phyloP scores from a whole-genome alignment of 2,888 invertebrate genomes.

The Lasius platythorax region DNA sequence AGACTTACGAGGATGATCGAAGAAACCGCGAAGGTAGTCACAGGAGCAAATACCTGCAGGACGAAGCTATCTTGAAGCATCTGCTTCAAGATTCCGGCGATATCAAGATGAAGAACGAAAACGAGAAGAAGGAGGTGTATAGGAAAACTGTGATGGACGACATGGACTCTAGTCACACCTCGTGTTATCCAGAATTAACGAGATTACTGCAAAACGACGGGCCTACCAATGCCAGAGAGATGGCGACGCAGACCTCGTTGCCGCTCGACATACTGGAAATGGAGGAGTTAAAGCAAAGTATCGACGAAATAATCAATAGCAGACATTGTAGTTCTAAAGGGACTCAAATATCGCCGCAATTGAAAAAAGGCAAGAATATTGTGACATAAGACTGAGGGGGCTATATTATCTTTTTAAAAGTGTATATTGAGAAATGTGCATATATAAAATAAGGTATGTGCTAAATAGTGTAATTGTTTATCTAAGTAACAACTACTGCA shows the following conservation, averaged over 20 bases:
- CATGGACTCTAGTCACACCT: conserved; percentile 80
- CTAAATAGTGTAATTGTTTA: conserved; percentile 46
- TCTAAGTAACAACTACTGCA: conserved; percentile 9
- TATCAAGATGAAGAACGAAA: conserved; percentile 76
- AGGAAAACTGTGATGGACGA: conserved; percentile 79
- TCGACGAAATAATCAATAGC: conserved; percentile 84
- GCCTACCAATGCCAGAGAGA: conserved; percentile 80
- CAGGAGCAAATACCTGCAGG: conserved; percentile 81
- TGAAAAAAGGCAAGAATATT: conserved; percentile 79
- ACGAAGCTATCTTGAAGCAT: conserved; percentile 81
- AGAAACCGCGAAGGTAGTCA: conserved; percentile 77
- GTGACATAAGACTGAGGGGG: conserved; percentile 49
- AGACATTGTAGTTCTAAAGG: conserved; percentile 83
- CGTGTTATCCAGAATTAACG: conserved; percentile 80
- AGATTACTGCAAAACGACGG: conserved; percentile 78
- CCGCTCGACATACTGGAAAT: conserved; percentile 84
- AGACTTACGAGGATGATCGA: conserved; percentile 70
- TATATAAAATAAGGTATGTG: not conserved
- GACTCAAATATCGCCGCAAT: conserved; percentile 83
- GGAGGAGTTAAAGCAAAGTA: conserved; percentile 84
- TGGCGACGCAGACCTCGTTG: conserved; percentile 84
- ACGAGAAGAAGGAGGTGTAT: conserved; percentile 75
- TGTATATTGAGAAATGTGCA: conserved; percentile 37
- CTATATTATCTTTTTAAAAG: conserved; percentile 28
- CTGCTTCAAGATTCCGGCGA: conserved; percentile 79